Conservation (phyloP, 2,797 vertebrate genomes). For the Amblyraja radiata region DNA sequence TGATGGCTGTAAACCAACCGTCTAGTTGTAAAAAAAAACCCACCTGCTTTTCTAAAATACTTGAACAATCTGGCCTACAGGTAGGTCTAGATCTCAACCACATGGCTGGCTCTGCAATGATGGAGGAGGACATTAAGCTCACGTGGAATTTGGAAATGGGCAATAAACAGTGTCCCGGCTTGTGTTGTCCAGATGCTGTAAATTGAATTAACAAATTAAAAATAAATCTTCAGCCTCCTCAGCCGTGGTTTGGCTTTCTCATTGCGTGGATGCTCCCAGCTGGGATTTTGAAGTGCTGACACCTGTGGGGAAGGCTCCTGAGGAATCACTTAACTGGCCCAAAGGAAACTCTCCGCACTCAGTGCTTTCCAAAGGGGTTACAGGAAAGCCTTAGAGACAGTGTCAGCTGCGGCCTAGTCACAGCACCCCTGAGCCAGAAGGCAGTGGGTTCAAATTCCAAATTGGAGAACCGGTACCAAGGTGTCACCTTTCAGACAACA, state of each 20-base stretch:
- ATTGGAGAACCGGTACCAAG: neutral
- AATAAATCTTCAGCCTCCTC: neutral
- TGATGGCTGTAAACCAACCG: no score
- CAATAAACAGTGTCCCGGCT: no score
- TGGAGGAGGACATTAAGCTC: no score
- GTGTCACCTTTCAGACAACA: neutral
- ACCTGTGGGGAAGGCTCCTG: neutral
- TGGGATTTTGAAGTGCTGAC: neutral
- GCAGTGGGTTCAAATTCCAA: neutral
- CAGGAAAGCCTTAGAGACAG: neutral
- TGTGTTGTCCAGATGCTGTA: no score
- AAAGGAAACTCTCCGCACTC: no score
- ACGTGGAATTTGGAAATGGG: no score
- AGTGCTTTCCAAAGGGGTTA: neutral
- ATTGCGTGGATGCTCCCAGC: neutral
- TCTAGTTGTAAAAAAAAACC: no score
- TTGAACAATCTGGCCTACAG: no score
- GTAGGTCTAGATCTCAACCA: no score
- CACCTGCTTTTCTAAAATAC: no score
- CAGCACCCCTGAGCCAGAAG: neutral
- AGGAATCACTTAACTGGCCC: neutral
- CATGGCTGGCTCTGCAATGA: no score
- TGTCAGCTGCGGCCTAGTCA: neutral
- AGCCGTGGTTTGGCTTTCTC: neutral
- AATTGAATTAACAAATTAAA: no score